Conservation (phyloP, 2,797 vertebrate species). For the Mormyrus proboscirostris region DNA sequence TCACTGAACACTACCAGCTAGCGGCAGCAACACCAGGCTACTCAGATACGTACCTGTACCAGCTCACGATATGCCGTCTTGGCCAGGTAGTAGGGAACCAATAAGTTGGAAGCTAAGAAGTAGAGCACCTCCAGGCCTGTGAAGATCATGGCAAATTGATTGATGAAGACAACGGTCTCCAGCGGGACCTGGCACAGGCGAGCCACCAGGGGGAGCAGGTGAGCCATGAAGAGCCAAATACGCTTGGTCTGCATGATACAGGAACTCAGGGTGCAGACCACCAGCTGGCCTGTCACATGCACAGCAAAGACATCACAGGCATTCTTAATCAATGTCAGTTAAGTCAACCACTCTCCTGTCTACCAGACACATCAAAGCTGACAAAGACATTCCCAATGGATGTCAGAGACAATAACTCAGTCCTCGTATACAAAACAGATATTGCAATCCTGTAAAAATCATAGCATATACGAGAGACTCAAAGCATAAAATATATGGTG, state of each 20-base stretch:
- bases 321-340: not conserved
- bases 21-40: not conserved
- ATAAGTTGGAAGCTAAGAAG: slow-evolving; percentile 88
- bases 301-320: not conserved
- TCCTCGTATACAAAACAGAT: not conserved
- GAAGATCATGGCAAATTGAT: slow-evolving; percentile 97
- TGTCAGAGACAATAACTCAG: not conserved
- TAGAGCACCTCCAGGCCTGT: slow-evolving; percentile 95
- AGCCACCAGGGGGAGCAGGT: slow-evolving; percentile 92
- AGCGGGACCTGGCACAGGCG: slow-evolving; percentile 92
- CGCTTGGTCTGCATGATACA: slow-evolving; percentile 98
- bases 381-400: not conserved
- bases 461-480: not conserved
- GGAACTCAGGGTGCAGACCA: slow-evolving; percentile 93
- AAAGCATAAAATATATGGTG: not conserved
- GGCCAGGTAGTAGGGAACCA: slow-evolving; percentile 93
- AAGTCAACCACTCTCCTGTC: not conserved
- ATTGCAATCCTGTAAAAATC: not conserved
- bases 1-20: not conserved
- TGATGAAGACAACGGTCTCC: slow-evolving; percentile 92
- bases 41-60: slow-evolving; percentile 72
- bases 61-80: slow-evolving; percentile 93
- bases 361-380: not conserved
- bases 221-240: slow-evolving; percentile 97
- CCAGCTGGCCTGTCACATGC: slow-evolving; percentile 81